These are phyloP conservation scores for Thera obeliscata DNA, from an alignment of 2,888 invertebrate genomes.

Conservation along the genomic window DNA sequence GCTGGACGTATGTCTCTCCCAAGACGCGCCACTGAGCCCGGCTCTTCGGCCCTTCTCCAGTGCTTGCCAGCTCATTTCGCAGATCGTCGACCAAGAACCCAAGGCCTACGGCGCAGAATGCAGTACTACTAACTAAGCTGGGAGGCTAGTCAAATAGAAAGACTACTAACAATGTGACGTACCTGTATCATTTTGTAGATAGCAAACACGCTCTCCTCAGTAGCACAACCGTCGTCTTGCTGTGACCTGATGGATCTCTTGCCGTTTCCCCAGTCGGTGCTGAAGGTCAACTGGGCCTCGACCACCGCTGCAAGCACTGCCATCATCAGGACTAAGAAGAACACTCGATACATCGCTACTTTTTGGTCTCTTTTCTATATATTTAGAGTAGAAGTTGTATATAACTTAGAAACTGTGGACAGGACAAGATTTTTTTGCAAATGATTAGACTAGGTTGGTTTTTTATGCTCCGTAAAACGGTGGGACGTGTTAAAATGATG, in stretches of 20 bases:
- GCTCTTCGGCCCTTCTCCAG: no score
- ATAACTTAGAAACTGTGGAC: no score
- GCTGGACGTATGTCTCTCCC: no score
- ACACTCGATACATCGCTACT: slow-evolving; percentile 53
- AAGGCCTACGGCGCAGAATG: no score
- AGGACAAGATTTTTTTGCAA: no score
- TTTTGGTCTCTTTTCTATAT: background rate
- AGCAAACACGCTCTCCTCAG: slow-evolving; percentile 81
- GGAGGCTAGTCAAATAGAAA: no score
- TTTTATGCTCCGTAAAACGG: background rate
- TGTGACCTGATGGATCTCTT: slow-evolving; percentile 63
- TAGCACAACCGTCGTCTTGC: slow-evolving; percentile 70
- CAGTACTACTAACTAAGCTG: no score
- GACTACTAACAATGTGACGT: background rate
- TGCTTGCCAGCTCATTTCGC: no score
- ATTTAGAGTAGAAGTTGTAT: no score
- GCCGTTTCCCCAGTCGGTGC: slow-evolving; percentile 81
- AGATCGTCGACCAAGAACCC: no score
- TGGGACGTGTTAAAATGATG: background rate
- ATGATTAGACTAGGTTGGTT: background rate
- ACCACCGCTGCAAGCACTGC: slow-evolving; percentile 49
- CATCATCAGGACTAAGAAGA: slow-evolving; percentile 47
- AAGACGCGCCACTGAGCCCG: no score
- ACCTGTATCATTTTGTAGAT: slow-evolving; percentile 86
- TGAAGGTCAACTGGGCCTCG: slow-evolving; percentile 83